Evolutionary conservation across 2,888 invertebrate genomes (phyloP), one percentile per base, ranked within the genome.

Genomic region (Sclerodermus sp.): DNA sequence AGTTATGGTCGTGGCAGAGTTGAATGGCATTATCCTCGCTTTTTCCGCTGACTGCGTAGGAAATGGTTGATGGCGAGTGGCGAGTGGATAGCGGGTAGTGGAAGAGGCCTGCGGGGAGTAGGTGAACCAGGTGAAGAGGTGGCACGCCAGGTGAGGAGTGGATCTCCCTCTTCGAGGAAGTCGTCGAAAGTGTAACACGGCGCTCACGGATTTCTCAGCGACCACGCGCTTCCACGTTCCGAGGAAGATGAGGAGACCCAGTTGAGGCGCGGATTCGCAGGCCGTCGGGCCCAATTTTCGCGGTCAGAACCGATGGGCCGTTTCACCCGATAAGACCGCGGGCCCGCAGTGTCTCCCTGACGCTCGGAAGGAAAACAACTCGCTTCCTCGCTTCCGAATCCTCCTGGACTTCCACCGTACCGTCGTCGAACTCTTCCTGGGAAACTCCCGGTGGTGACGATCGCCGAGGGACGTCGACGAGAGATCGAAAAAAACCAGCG

Each of bases 101-200:
- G 3, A 5, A 8, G 23, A 23, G 10, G 10, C n/a, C 32, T 18
- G 18, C 12, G 30, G 36, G 17, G 32, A 38, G 18, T 30, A 10
- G 12, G 30, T n/a, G 29, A 13, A 15, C n/a, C 23, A 15, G 29
- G 17, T 29, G 16, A 16, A 30, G 14, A 16, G n/a, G 30, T n/a
- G 5, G 37, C 38, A 23, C 30, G 37, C 30, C 30, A 14, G 1
- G n/a, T 16, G 2, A 23, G 42, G 34, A 30, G 15, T 37, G 23
- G 29, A 32, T 31, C 46, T 39, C 29, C 42, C 49, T 39, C 41
- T 56, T 53, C 50, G 38, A 51, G 49, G 55, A 49, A 53, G 39
- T 39, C 47, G 54, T 54, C 39, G 56, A 62, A 62, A 62, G 62
- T 62, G 51, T 62, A 62, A 62, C 62, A 60, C 45, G 44, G 50